Evolutionary conservation across 1,140 invertebrate genomes (phyloP).

Genomic region (Ostrea edulis): DNA sequence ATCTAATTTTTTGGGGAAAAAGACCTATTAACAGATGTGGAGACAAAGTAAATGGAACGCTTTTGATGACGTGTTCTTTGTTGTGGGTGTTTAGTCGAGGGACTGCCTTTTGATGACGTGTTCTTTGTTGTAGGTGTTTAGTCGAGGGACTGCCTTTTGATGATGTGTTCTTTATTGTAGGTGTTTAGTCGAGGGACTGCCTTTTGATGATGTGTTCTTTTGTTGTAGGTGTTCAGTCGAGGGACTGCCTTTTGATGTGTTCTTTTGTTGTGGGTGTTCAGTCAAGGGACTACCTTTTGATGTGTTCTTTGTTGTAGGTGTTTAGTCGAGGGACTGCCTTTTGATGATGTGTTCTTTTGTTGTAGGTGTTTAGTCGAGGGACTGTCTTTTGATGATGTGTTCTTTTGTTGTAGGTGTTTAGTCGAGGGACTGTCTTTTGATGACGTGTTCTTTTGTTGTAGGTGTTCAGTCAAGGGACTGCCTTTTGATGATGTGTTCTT

Average conservation of each 20-base stretch:
- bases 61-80: too few species aligned
- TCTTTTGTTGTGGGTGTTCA: not conserved
- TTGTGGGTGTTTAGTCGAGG: too few species aligned
- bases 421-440: conserved; percentile 85
- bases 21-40: too few species aligned
- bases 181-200: too few species aligned
- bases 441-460: not conserved
- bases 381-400: conserved; percentile 85
- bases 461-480: not conserved
- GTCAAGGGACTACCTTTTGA: not conserved
- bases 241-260: conserved; percentile 85
- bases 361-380: conserved; percentile 67
- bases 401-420: conserved; percentile 62
- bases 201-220: not conserved
- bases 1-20: too few species aligned
- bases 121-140: too few species aligned
- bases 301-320: not conserved
- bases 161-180: too few species aligned
- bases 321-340: conserved; percentile 9
- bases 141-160: too few species aligned
- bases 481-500: not conserved
- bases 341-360: not conserved
- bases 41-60: too few species aligned
- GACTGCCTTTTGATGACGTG: too few species aligned
- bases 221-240: conserved; percentile 65